phyloP scores from a whole-genome alignment of 2,113 vertebrate species.

The Engystomops pustulosus region DNA sequence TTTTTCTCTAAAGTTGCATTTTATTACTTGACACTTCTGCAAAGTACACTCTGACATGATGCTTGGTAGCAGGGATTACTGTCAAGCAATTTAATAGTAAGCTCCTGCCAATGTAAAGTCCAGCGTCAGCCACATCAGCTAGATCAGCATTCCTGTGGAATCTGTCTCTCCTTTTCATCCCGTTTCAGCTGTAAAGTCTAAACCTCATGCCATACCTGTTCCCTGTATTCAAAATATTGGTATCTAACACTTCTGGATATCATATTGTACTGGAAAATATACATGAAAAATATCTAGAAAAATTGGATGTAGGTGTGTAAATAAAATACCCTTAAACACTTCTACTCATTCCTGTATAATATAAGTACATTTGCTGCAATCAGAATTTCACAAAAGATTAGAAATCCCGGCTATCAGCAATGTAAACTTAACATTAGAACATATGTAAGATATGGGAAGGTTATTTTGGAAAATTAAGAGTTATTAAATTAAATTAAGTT shows the following conservation, averaged over 20 bases:
- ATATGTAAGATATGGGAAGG: no score
- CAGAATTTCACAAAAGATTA: no score
- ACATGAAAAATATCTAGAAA: neutral
- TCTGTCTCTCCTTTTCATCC: neutral
- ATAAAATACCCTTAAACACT: neutral
- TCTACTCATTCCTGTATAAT: no score
- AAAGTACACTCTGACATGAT: neutral
- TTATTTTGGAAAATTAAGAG: no score
- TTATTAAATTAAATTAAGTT: no score
- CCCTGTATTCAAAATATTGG: neutral
- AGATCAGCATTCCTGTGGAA: constrained; percentile 55
- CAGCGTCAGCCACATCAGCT: constrained; percentile 58
- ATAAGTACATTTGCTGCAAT: no score
- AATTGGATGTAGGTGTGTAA: neutral
- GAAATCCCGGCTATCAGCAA: no score
- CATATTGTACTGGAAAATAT: neutral
- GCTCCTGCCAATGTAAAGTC: constrained; percentile 38
- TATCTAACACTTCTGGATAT: neutral
- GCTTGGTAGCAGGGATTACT: constrained; percentile 55
- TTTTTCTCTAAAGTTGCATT: neutral
- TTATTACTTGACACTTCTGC: constrained; percentile 35
- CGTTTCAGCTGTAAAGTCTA: constrained; percentile 28
- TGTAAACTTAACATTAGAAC: no score
- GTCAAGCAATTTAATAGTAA: neutral
- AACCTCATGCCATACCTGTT: neutral